Conservation (phyloP, 2,888 invertebrate species). For the Aleiodes testaceus region DNA sequence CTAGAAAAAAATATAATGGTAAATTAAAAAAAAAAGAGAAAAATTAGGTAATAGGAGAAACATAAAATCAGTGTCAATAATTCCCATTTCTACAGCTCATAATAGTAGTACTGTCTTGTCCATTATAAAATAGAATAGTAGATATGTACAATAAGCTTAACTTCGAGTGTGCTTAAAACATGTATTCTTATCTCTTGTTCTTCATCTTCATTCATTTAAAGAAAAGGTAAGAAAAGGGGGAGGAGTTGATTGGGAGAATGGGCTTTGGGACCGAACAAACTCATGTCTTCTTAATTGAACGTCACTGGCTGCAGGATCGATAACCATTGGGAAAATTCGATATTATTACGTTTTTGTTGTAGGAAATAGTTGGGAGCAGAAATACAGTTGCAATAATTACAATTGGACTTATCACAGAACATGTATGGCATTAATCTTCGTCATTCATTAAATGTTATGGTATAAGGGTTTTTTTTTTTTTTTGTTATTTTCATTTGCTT, state of each 20-base stretch:
- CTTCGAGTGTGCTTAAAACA: slow-evolving; percentile 26
- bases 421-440: slow-evolving; percentile 74
- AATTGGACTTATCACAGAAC: slow-evolving; percentile 74
- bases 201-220: background rate
- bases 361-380: slow-evolving; percentile 58
- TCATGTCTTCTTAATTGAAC: slow-evolving; percentile 48
- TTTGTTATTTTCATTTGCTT: slow-evolving; percentile 56
- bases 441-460: slow-evolving; percentile 67
- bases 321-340: slow-evolving; percentile 47
- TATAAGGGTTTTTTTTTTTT: slow-evolving; percentile 49
- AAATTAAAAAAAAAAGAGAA: background rate
- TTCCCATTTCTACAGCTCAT: slow-evolving; percentile 54
- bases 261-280: slow-evolving; percentile 59
- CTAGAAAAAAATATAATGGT: slow-evolving; percentile 56
- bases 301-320: slow-evolving; percentile 68
- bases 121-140: slow-evolving; percentile 61
- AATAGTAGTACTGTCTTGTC: slow-evolving; percentile 55
- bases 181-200: slow-evolving; percentile 6
- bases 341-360: slow-evolving; percentile 20
- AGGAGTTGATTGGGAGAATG: background rate
- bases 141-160: slow-evolving; percentile 63
- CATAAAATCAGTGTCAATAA: slow-evolving; percentile 16
- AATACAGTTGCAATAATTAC: slow-evolving; percentile 72
- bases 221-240: background rate
- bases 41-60: slow-evolving; percentile 15